phyloP scores from a whole-genome alignment of 2,113 vertebrate genomes.

The Corythaeola cristata region DNA sequence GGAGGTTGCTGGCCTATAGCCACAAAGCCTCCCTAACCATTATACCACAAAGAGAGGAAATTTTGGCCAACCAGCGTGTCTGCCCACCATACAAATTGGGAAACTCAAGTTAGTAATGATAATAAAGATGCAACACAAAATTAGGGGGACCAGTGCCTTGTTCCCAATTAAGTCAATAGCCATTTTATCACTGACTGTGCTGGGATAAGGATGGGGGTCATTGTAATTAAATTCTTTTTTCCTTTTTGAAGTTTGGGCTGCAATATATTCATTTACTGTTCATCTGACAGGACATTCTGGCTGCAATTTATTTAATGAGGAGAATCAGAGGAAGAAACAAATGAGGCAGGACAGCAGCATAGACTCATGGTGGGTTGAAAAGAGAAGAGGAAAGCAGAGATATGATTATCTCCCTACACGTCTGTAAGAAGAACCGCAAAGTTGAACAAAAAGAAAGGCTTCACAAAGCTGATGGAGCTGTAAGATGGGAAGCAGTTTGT shows the following conservation, averaged over 20 bases:
- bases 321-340: constrained; percentile 33
- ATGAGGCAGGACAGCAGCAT: constrained; percentile 8
- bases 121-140: not conserved
- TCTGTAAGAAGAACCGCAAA: not conserved
- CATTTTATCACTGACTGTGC: not conserved
- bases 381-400: not conserved
- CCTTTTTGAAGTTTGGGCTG: constrained; percentile 8
- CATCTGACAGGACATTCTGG: not conserved
- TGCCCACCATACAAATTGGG: not conserved
- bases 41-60: not conserved
- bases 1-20: not conserved
- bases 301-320: constrained; percentile 52
- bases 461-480: not conserved
- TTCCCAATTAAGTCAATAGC: not conserved
- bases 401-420: not conserved
- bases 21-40: not conserved
- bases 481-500: not conserved
- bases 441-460: not conserved
- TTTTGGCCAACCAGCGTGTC: not conserved
- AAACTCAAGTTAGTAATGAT: not conserved
- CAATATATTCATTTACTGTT: constrained; percentile 18
- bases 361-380: constrained; percentile 5
- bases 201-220: not conserved
- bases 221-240: not conserved
- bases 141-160: not conserved